Evolutionary conservation across 1,140 invertebrate genomes (phyloP).

Genomic region (Coptotermes formosanus): DNA sequence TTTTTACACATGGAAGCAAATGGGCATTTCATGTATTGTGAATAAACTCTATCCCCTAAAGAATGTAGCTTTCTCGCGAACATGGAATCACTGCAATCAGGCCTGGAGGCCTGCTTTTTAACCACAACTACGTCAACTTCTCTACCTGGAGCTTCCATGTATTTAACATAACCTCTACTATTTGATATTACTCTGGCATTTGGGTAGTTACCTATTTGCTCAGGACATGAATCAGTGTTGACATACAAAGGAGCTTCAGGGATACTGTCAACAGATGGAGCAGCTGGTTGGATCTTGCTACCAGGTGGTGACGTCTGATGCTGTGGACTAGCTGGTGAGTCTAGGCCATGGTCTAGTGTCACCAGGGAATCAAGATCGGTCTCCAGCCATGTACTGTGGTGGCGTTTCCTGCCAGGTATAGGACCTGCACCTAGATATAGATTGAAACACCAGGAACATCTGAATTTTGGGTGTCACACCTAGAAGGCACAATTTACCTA

Average conservation of each 20-base stretch:
- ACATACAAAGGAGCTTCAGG: conserved; percentile 46
- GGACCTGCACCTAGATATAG: conserved; percentile 41
- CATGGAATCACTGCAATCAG: background rate
- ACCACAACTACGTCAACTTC: background rate
- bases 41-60: background rate
- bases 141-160: background rate
- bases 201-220: conserved; percentile 22
- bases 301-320: conserved; percentile 33
- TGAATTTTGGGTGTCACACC: too few relatives aligned
- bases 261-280: conserved; percentile 33
- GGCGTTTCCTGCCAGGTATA: conserved; percentile 43
- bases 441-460: background rate
- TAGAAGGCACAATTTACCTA: too few relatives aligned
- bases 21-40: background rate
- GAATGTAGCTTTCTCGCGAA: background rate
- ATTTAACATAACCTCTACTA: background rate
- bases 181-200: background rate
- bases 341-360: conserved; percentile 59
- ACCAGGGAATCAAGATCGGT: conserved; percentile 82
- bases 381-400: conserved; percentile 71
- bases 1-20: background rate
- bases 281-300: conserved; percentile 22
- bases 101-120: background rate
- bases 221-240: conserved; percentile 47
- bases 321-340: conserved; percentile 41